Conservation (phyloP, 2,113 vertebrate genomes). For the Coreoperca whiteheadi region DNA sequence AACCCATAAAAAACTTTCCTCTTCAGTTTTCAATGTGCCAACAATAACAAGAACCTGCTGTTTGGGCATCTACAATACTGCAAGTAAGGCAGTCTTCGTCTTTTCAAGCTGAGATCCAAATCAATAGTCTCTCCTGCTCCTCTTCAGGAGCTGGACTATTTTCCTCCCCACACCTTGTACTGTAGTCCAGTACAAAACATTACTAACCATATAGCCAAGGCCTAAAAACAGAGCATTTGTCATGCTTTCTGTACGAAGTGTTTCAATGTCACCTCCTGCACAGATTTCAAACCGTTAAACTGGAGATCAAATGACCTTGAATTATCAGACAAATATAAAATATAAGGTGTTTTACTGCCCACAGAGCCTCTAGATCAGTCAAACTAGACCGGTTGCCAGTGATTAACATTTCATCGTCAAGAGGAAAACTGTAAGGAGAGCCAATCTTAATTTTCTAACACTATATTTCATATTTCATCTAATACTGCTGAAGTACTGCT, state of each 20-base stretch:
- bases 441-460: too few relatives aligned
- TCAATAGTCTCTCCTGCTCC: slow-evolving; percentile 47
- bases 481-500: slow-evolving; percentile 9
- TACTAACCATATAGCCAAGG: slow-evolving; percentile 5
- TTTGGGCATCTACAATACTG: slow-evolving; percentile 69
- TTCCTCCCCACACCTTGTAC: slow-evolving; percentile 24
- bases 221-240: slow-evolving; percentile 53
- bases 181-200: slow-evolving; percentile 19
- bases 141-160: slow-evolving; percentile 43
- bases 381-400: slow-evolving; percentile 17
- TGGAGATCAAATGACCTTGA: slow-evolving; percentile 45
- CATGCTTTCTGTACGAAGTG: slow-evolving; percentile 9
- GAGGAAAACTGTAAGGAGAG: slow-evolving; percentile 3
- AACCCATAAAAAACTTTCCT: slow-evolving; percentile 11
- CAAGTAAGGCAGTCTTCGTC: slow-evolving; percentile 64
- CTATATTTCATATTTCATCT: too few relatives aligned
- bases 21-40: slow-evolving; percentile 45
- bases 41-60: slow-evolving; percentile 56
- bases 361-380: slow-evolving; percentile 16
- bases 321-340: slow-evolving; percentile 20
- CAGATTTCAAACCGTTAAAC: slow-evolving; percentile 33
- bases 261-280: slow-evolving; percentile 11
- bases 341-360: slow-evolving; percentile 19
- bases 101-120: slow-evolving; percentile 64
- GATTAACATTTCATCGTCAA: slow-evolving; percentile 27